Evolutionary conservation across 1,140 invertebrate species (phyloP).

Genomic region (Bombus fervidus): DNA sequence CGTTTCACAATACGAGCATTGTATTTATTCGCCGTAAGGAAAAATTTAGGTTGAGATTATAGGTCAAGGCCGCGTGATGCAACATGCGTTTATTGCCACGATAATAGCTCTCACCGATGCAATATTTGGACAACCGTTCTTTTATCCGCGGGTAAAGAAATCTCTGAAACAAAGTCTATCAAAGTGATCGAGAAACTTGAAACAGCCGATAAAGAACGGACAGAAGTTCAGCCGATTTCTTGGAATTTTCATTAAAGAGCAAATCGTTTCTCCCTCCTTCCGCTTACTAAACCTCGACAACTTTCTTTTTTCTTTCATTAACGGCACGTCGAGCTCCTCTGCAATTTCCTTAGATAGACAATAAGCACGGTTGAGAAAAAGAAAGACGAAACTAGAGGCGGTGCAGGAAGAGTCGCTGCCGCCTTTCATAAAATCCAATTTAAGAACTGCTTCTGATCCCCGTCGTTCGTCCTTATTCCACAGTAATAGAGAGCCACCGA

Average conservation of each 20-base stretch:
- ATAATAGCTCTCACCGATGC: background rate
- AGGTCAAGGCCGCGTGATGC: background rate
- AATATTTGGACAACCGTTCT: background rate
- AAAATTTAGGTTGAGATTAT: too few relatives aligned
- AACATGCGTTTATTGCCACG: background rate
- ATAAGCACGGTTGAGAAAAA: constrained; percentile 57
- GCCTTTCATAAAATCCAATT: constrained; percentile 69
- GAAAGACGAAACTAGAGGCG: constrained; percentile 27
- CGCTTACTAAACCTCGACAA: constrained; percentile 27
- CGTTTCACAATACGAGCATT: background rate
- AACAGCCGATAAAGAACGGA: constrained; percentile 46
- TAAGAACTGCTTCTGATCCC: constrained; percentile 63
- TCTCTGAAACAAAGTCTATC: constrained; percentile 47
- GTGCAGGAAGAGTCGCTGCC: constrained; percentile 17
- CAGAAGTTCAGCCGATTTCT: constrained; percentile 56
- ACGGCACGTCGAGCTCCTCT: constrained; percentile 55
- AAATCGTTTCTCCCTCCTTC: constrained; percentile 43
- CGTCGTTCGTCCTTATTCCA: constrained; percentile 49
- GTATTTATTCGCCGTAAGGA: background rate
- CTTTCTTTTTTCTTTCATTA: constrained; percentile 54
- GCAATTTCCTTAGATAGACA: constrained; percentile 65
- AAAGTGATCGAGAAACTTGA: constrained; percentile 30
- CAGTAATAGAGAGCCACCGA: constrained; percentile 51
- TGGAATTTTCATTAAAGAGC: constrained; percentile 61
- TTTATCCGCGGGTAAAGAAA: background rate